Conservation (phyloP, 2,888 invertebrate genomes). For the Drosophila histrio region DNA sequence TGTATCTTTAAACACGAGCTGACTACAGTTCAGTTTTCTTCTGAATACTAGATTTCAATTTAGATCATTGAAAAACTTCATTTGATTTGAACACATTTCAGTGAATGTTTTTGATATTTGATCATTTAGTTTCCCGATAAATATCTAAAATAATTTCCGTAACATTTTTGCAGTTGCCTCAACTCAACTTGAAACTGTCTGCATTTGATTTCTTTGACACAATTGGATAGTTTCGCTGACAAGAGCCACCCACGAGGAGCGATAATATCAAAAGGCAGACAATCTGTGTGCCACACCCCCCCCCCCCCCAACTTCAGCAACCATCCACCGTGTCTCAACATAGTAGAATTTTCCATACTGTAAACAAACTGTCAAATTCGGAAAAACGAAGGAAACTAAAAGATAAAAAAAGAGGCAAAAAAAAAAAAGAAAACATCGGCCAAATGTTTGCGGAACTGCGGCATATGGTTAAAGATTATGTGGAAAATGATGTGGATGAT, state of each 20-base stretch:
- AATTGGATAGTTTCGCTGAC: conserved; percentile 54
- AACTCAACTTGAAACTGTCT: conserved; percentile 28
- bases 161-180: not conserved
- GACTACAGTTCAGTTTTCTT: no score
- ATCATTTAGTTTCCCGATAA: not conserved
- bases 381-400: conserved; percentile 19
- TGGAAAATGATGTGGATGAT: not conserved
- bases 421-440: conserved; percentile 1
- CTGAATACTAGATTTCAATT: not conserved
- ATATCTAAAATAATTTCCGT: not conserved
- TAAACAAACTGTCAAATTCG: conserved; percentile 72
- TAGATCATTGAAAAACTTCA: not conserved
- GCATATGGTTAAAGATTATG: conserved; percentile 22
- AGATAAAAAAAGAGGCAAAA: not conserved
- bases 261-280: conserved; percentile 9
- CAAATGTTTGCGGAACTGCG: conserved; percentile 38
- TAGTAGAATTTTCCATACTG: conserved; percentile 36
- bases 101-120: not conserved
- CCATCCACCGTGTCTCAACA: not conserved
- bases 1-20: no score
- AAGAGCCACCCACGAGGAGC: conserved; percentile 48
- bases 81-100: not conserved
- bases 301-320: not conserved
- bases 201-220: conserved; percentile 57
- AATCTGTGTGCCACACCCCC: conserved; percentile 20